Conservation (phyloP, 2,113 vertebrate species). For the Otis tarda region DNA sequence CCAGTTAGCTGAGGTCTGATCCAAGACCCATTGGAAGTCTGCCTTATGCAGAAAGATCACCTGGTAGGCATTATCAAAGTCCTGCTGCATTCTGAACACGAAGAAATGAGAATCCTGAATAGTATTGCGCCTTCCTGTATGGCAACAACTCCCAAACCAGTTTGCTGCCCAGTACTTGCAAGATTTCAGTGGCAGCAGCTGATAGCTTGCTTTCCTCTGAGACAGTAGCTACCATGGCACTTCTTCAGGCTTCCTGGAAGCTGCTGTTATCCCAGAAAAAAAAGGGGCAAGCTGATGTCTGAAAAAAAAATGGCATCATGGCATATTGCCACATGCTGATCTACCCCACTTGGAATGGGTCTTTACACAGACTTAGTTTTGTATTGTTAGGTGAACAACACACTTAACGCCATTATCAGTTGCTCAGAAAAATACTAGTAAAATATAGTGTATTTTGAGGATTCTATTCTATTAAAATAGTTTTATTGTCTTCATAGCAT, state of each 20-base stretch:
- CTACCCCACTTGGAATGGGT: not conserved
- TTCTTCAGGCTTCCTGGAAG: not conserved
- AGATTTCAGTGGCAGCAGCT: not conserved
- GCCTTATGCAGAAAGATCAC: not conserved
- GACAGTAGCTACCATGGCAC: not conserved
- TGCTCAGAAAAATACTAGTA: not conserved
- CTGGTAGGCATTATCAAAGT: not conserved
- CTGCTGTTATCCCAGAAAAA: not conserved
- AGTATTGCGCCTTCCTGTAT: accelerated
- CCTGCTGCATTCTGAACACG: not conserved
- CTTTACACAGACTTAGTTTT: not conserved
- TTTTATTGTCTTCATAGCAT: not conserved
- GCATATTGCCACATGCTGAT: not conserved
- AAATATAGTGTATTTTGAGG: not conserved
- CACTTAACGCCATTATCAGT: not conserved
- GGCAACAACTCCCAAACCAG: not conserved
- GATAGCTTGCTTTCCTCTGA: not conserved
- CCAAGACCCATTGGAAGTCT: not conserved
- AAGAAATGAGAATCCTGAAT: not conserved
- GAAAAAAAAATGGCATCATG: not conserved
- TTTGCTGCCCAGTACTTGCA: not conserved
- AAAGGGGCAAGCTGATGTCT: not conserved
- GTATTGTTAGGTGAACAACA: not conserved
- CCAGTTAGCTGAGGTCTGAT: not conserved
- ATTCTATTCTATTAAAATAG: not conserved